Base-by-base conservation (phyloP, 23 tunicate species). In the Halocynthia roretzi region DNA sequence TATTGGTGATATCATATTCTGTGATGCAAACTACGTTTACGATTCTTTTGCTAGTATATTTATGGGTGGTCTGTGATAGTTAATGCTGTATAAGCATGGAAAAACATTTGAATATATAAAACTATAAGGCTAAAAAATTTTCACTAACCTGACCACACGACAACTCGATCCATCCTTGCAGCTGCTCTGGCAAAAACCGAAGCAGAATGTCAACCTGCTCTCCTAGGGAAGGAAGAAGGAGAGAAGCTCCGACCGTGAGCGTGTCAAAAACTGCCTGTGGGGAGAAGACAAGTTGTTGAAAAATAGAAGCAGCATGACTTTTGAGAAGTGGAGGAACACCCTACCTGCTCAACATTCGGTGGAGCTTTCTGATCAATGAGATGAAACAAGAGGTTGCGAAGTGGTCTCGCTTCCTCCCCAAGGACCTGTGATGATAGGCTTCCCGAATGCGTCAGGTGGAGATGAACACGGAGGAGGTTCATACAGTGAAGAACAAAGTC, bases 331-430 rank as follows among this genome's bases (percentile, higher is more conserved):
- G 64, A n/a, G 64, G 17, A n/a, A n/a, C 64, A 50, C 69, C 73
- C 40, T 51, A 91, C 97, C 57, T 85, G 71, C 71, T 91, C 82
- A 18, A 92, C 77, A 2, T 75, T 50, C 8, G 68, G 78, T 5
- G 98, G 98, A 7, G 87, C 82, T 50, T 92, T 87, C 54, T 86
- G 87, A 67, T 92, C 98, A n/a, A 92, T 86, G 2, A 92, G 72
- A 19, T 70, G 77, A 69, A 92, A 92, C 60, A 92, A 76, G n/a
- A 86, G 82, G 60, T 54, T 52, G 8, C 93, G 84, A 12, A 92
- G 78, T 9, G 77, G 79, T 10, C 67, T 61, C 50, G 81, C 56
- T 48, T 88, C 92, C 51, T 69, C 76, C 9, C 92, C 87, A 11
- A 92, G 81, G 9, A 92, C 77, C 56, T 65, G 70, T 8, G 85